phyloP scores from a whole-genome alignment of 1,140 invertebrate genomes.

The Heliconius melpomene region DNA sequence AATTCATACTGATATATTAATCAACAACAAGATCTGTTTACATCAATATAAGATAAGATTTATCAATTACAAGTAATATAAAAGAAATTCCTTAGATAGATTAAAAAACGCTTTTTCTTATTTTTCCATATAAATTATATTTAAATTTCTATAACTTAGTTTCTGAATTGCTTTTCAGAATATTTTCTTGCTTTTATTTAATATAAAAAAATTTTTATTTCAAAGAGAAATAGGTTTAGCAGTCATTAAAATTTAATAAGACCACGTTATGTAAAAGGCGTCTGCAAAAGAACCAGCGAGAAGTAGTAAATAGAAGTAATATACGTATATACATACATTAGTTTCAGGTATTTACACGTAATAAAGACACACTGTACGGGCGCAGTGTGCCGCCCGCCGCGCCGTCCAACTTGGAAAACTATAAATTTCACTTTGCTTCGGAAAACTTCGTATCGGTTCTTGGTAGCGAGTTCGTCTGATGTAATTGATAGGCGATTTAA shows the following conservation, averaged over 20 bases:
- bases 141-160: background rate
- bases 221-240: background rate
- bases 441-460: constrained; percentile 44
- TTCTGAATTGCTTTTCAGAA: background rate
- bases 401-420: constrained; percentile 38
- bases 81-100: too few relatives aligned
- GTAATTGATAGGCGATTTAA: constrained; percentile 43
- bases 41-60: too few relatives aligned
- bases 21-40: too few relatives aligned
- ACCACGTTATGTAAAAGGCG: background rate
- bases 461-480: constrained; percentile 32
- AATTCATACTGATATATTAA: too few relatives aligned
- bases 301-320: background rate
- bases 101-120: too few relatives aligned
- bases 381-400: constrained; percentile 1
- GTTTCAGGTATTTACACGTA: constrained; percentile 33
- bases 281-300: background rate
- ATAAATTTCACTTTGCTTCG: constrained; percentile 47
- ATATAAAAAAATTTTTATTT: background rate
- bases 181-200: background rate
- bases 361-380: constrained; percentile 26
- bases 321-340: constrained; percentile 20
- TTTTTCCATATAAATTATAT: background rate
- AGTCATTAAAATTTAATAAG: constrained; percentile 3
- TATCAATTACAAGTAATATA: too few relatives aligned